Evolutionary conservation across 2,888 invertebrate genomes (phyloP), one percentile per base, ranked within the genome.

Genomic region (Fragum fragum): DNA sequence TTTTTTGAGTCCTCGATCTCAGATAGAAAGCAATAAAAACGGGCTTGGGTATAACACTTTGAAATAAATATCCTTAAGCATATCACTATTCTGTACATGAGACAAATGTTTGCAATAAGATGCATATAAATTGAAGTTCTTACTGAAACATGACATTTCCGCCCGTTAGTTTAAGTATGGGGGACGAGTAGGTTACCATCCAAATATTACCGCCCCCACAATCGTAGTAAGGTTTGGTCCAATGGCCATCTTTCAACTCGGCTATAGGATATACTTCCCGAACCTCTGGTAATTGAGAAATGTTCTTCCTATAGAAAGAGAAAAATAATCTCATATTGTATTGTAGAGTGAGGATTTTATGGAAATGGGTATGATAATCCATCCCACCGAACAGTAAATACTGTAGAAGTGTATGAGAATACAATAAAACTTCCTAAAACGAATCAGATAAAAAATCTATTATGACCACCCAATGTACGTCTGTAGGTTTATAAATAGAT

Each of bases 151-250:
- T 39, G 29, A 28, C 69, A 11, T 18, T 18, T n/a, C 42, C 57
- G 7, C 53, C 47, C 18, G 42, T 57, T 0, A 87, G 11, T 23
- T 73, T 73, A 52, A 93, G 86, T 16, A 93, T 88, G 3, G 93
- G 91, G 32, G 97, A 97, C 86, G 97, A 97, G 94, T 98, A 98
- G 2, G 98, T 97, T 69, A 98, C 95, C 89, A 98, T 95, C 98
- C 98, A 98, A 68, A 93, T 91, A 76, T 93, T 87, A 1, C 93
- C 93, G 26, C 92, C 93, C 1, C 92, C 96, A 95, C 98, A 98
- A 87, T 97, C 97, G 94, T 97, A 98, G 94, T 98, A 98, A 0
- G 98, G 98, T 91, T 96, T 96, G 23, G 98, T 98, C 98, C 98
- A 98, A 96, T 97, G 97, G 29, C 97, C 93, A 66, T 93, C 90